phyloP scores from a whole-genome alignment of 2,797 vertebrate genomes.

The Esox masquinongy region DNA sequence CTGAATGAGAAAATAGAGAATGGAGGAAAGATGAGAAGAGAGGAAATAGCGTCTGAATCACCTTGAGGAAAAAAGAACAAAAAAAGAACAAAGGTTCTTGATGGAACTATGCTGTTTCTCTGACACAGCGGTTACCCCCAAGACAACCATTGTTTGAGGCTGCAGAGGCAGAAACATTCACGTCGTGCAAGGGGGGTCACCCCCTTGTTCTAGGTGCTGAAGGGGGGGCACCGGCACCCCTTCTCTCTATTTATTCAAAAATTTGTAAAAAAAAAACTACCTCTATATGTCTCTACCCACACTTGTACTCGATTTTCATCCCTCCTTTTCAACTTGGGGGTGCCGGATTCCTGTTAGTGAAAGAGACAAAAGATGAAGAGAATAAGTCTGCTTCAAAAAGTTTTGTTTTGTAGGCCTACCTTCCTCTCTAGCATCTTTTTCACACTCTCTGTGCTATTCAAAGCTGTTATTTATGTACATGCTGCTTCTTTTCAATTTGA shows the following conservation, averaged over 20 bases:
- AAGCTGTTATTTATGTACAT: neutral
- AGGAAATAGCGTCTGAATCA: conserved; percentile 32
- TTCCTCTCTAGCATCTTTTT: neutral
- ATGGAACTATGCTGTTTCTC: conserved; percentile 63
- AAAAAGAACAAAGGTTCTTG: conserved; percentile 49
- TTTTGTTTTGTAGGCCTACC: conserved; percentile 53
- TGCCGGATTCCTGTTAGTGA: conserved; percentile 57
- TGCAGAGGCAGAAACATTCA: conserved; percentile 46
- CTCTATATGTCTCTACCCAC: conserved; percentile 33
- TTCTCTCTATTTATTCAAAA: conserved; percentile 40
- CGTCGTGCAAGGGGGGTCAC: conserved; percentile 20
- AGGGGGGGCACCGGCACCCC: conserved; percentile 26
- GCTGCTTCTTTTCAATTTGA: no score
- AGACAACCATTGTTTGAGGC: conserved; percentile 62
- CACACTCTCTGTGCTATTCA: neutral
- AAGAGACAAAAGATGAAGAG: conserved; percentile 50
- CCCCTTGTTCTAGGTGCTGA: no score
- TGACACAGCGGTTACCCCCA: conserved; percentile 61
- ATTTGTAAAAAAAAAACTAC: conserved; percentile 42
- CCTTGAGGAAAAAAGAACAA: conserved; percentile 46
- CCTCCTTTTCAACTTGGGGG: conserved; percentile 51
- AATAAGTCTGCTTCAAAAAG: conserved; percentile 48
- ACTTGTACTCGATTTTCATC: conserved; percentile 50
- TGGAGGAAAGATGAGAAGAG: neutral
- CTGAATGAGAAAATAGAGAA: neutral